phyloP scores from a whole-genome alignment of 2,113 vertebrate genomes.

The Pithys albifrons region DNA sequence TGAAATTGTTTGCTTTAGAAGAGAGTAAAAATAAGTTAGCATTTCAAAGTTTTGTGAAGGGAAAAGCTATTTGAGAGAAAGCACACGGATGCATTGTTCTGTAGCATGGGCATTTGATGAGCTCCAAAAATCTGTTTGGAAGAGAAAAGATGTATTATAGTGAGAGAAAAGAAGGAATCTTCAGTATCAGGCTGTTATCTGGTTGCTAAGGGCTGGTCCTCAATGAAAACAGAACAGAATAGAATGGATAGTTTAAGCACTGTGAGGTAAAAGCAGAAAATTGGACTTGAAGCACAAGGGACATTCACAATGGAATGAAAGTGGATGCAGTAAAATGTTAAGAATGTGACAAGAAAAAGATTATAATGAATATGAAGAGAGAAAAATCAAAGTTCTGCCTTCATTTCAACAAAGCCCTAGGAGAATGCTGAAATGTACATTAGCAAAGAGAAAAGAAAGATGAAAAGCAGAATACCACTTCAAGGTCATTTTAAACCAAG shows the following conservation, averaged over 20 bases:
- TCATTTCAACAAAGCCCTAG: constrained; percentile 7
- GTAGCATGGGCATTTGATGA: constrained; percentile 19
- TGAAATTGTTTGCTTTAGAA: constrained; percentile 44
- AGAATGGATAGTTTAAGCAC: constrained; percentile 41
- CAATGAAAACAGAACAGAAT: constrained; percentile 51
- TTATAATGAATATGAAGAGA: constrained; percentile 40
- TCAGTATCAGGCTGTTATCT: constrained; percentile 32
- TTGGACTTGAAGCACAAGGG: constrained; percentile 31
- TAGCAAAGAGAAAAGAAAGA: neutral
- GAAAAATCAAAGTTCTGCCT: neutral
- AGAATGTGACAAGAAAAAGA: constrained; percentile 38
- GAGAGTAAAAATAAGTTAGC: constrained; percentile 40
- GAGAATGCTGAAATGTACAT: neutral
- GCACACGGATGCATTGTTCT: constrained; percentile 22
- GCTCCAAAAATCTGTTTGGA: constrained; percentile 45
- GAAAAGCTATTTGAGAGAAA: constrained; percentile 34
- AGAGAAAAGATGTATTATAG: constrained; percentile 53
- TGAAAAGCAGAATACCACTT: constrained; percentile 3
- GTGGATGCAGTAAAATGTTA: constrained; percentile 12
- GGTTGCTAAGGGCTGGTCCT: constrained; percentile 44
- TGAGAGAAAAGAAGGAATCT: constrained; percentile 50
- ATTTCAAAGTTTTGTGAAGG: constrained; percentile 32
- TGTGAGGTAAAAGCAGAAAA: constrained; percentile 53
- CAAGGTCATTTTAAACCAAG: constrained; percentile 49
- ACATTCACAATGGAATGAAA: constrained; percentile 35